phyloP scores from a whole-genome alignment of 2,888 invertebrate genomes.

The Pterobdella sp. region DNA sequence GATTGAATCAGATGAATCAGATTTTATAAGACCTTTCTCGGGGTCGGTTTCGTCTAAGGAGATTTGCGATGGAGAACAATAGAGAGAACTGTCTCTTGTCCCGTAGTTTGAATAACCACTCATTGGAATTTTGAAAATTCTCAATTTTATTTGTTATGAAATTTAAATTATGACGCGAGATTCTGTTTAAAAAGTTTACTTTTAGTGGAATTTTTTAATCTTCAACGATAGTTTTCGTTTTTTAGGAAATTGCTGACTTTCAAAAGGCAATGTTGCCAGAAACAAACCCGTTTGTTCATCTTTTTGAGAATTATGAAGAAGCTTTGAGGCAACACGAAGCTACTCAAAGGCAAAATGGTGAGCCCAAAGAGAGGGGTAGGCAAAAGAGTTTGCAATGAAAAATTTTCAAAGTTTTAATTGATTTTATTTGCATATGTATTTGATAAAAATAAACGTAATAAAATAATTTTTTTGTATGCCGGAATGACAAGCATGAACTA shows the following conservation, averaged over 20 bases:
- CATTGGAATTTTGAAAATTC: too few relatives aligned
- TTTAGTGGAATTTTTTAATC: background rate
- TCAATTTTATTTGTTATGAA: too few relatives aligned
- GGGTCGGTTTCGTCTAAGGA: too few relatives aligned
- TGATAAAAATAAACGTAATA: too few relatives aligned
- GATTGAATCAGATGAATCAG: too few relatives aligned
- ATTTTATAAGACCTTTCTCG: too few relatives aligned
- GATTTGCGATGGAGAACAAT: too few relatives aligned
- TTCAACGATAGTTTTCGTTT: background rate
- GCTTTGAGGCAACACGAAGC: background rate
- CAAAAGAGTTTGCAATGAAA: background rate
- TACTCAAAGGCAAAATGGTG: background rate
- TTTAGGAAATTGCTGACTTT: background rate
- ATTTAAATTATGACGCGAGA: background rate
- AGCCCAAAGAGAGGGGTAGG: background rate
- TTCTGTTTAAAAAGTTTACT: background rate
- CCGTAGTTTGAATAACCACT: too few relatives aligned
- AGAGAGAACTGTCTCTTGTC: too few relatives aligned
- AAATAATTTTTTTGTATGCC: too few relatives aligned
- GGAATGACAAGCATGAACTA: too few relatives aligned
- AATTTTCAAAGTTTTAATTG: background rate
- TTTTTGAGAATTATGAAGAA: background rate
- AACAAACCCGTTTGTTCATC: background rate
- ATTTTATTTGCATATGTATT: background rate
- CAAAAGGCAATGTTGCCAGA: background rate